A percentile compares a stretch with the other conserved stretches of the same genome.
Evolutionary conservation across 2,797 vertebrate species (phyloP).

Genomic region (Telmatherina bonti): DNA sequence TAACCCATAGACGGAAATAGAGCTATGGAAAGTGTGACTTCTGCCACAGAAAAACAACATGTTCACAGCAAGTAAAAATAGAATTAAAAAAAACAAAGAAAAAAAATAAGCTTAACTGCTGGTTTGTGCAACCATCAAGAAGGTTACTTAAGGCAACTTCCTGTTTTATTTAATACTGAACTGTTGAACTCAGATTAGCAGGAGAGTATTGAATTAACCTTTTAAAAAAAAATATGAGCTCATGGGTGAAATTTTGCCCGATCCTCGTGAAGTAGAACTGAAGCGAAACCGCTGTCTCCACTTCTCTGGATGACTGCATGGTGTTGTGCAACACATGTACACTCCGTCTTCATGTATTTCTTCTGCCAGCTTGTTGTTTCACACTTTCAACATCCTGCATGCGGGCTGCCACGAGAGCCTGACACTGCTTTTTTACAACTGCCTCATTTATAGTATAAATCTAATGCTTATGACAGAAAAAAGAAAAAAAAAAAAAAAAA

Average conservation of each 20-base stretch:
- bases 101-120: slow-evolving; percentile 23
- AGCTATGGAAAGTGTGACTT: slow-evolving; percentile 73
- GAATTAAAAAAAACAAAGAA: too few relatives aligned
- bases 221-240: background rate
- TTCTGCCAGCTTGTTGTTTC: slow-evolving; percentile 74
- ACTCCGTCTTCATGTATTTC: slow-evolving; percentile 62
- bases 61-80: slow-evolving; percentile 36
- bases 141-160: background rate
- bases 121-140: slow-evolving; percentile 7
- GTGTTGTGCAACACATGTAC: slow-evolving; percentile 71
- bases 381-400: slow-evolving; percentile 73
- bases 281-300: slow-evolving; percentile 77
- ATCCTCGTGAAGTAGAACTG: slow-evolving; percentile 40
- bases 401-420: slow-evolving; percentile 52
- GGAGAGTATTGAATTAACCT: background rate
- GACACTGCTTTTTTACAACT: slow-evolving; percentile 60
- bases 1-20: slow-evolving; percentile 76
- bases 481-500: too few relatives aligned
- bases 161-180: background rate
- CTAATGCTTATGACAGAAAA: slow-evolving; percentile 18
- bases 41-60: slow-evolving; percentile 66
- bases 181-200: background rate
- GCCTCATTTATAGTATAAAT: slow-evolving; percentile 41
- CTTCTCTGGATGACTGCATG: slow-evolving; percentile 49
- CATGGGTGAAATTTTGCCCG: background rate